These are phyloP conservation scores for Timema cristinae DNA, from an alignment of 2,888 invertebrate species.

Conservation along the genomic window DNA sequence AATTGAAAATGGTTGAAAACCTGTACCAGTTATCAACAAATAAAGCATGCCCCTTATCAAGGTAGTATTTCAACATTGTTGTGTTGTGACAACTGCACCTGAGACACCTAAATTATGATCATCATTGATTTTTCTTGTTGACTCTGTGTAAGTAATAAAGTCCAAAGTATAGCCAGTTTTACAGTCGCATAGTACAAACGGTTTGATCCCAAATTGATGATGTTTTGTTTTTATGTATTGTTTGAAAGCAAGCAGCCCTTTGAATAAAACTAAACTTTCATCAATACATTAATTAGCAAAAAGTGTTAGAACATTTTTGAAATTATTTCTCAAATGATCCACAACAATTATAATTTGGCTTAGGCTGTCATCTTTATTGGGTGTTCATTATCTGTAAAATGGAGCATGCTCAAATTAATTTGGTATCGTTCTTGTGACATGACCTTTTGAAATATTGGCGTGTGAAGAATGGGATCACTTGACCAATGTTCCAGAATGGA, in stretches of 20 bases:
- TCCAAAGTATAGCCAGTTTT: not conserved
- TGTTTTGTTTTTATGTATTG: conserved; percentile 12
- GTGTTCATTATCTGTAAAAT: conserved; percentile 2
- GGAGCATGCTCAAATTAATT: not conserved
- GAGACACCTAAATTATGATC: not conserved
- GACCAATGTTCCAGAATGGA: conserved; percentile 6
- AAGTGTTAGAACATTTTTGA: no score
- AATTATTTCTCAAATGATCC: no score
- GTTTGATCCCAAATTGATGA: not conserved
- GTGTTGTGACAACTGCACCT: not conserved
- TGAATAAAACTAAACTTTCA: conserved; percentile 11
- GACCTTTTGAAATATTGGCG: conserved; percentile 1
- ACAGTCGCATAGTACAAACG: not conserved
- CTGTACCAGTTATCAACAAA: conserved; percentile 11
- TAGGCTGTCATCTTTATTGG: not conserved
- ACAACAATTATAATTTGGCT: not conserved
- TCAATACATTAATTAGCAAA: not conserved
- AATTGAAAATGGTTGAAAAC: not conserved
- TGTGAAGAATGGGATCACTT: not conserved
- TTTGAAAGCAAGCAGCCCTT: not conserved
- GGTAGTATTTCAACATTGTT: not conserved
- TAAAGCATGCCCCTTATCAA: not conserved
- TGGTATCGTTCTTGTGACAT: conserved; percentile 6
- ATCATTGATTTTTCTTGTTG: not conserved
- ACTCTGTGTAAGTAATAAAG: not conserved